Base-by-base conservation (phyloP, 2,888 invertebrate species). In the Smittia sp. region DNA sequence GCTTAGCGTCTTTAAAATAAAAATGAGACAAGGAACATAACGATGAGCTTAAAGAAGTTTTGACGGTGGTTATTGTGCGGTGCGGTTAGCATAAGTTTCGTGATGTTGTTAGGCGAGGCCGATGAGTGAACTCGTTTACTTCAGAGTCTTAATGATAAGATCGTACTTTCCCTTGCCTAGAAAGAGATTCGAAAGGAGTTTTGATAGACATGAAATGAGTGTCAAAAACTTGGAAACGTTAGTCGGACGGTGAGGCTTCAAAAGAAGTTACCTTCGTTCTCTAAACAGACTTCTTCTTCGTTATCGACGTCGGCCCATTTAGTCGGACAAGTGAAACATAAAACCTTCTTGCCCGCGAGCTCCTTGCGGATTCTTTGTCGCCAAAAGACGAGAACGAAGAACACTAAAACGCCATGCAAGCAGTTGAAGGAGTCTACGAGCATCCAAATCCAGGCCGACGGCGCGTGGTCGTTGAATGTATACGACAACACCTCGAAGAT, bases 401-500 rank as follows among this genome's bases (percentile, higher is more conserved):
- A 88, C 77, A 88, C 86, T 52, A 87, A 76, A n/a, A 87, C 76
- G 0, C 89, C 89, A 81, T 88, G 87, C 3, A 88, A 80, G 0
- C 84, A 80, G 80, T 89, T 89, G 75, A 87, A 80, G 46, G 85
- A 79, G 80, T 89, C 89, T 1, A 85, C 80, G 24, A 87, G 79
- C 6, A 84, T 79, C 86, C 88, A 87, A 82, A 75, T 82, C 83
- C 76, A 75, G 77, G 65, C 52, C 18, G 38, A 41, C 22, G 54
- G 24, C 3, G 20, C n/a, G 20, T 69, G 52, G 1, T 75, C 67
- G 0, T 76, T 77, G 7, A 75, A 76, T 0, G 77, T 78, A 67
- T 77, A 80, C 1, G 86, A 85, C 13, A 85, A 80, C 13, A 90
- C 84, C 80, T 90, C 90, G 76, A 90, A 90, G 75, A 88, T 85